Evolutionary conservation across 2,888 invertebrate genomes (phyloP).

Genomic region (Ectobius pallidus): DNA sequence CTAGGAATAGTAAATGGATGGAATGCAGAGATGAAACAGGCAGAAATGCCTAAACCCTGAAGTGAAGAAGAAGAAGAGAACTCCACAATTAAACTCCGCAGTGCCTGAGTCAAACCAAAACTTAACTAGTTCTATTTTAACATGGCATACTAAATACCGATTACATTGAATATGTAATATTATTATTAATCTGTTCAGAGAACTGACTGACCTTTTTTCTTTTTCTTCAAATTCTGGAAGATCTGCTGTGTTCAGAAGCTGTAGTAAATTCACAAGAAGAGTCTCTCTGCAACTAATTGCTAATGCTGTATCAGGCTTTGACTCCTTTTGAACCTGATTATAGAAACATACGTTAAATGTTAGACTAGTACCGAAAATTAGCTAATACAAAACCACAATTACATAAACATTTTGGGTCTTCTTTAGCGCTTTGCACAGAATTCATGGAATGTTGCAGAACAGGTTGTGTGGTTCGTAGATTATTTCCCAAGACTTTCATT

Average conservation of each 20-base stretch:
- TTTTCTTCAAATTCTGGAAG: constrained; percentile 11
- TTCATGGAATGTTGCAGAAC: background rate
- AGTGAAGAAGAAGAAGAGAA: too few species aligned
- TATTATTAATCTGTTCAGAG: background rate
- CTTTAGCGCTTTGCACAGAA: too few species aligned
- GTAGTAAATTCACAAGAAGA: constrained; percentile 56
- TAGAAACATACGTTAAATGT: background rate
- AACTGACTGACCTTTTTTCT: constrained; percentile 8
- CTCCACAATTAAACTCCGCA: too few species aligned
- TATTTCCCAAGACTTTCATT: background rate
- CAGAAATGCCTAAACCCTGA: too few species aligned
- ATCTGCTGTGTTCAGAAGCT: constrained; percentile 50
- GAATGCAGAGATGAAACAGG: too few species aligned
- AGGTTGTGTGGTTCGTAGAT: background rate
- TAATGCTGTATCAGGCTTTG: constrained; percentile 54
- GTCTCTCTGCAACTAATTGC: constrained; percentile 61
- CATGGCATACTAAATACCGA: too few species aligned
- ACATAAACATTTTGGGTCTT: background rate
- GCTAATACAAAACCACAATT: background rate
- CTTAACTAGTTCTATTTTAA: too few species aligned
- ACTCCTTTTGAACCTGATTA: constrained; percentile 46
- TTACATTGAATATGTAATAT: too few species aligned
- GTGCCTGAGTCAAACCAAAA: too few species aligned
- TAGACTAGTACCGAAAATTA: background rate
- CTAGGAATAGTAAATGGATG: too few species aligned